Conservation (phyloP, 1,140 invertebrate genomes). For the Chrysopa pallens region DNA sequence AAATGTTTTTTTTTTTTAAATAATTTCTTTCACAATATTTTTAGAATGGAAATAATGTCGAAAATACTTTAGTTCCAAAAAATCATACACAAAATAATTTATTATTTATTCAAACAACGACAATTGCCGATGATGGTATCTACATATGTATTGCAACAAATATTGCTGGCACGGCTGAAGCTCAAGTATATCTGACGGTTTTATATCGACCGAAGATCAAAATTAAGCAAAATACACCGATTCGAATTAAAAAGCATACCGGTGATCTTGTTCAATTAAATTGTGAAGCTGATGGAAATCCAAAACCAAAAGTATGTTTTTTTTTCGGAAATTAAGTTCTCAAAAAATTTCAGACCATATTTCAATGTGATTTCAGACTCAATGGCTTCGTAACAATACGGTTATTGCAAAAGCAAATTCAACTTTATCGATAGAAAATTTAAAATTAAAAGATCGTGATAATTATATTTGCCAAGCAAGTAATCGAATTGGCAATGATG, state of each 20-base stretch:
- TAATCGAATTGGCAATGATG: background rate
- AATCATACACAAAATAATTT: no score
- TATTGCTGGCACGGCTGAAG: background rate
- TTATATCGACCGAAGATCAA: background rate
- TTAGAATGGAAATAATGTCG: background rate
- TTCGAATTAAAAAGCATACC: background rate
- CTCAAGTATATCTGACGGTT: background rate
- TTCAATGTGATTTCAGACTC: no score
- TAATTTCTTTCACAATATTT: background rate
- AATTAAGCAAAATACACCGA: background rate
- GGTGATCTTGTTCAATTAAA: slow-evolving; percentile 8
- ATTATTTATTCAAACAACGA: background rate
- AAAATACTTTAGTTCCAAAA: no score
- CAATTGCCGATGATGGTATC: background rate
- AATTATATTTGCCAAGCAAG: background rate
- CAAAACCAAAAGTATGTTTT: slow-evolving; percentile 22
- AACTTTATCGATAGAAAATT: no score
- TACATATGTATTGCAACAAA: background rate
- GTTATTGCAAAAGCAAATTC: no score
- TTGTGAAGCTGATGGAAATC: slow-evolving; percentile 11
- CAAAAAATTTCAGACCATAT: no score
- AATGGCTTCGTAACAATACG: no score
- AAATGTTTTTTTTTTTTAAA: background rate
- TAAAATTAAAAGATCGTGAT: background rate
- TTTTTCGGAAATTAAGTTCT: no score